phyloP scores from a whole-genome alignment of 2,113 vertebrate species.

The Monopterus albus region DNA sequence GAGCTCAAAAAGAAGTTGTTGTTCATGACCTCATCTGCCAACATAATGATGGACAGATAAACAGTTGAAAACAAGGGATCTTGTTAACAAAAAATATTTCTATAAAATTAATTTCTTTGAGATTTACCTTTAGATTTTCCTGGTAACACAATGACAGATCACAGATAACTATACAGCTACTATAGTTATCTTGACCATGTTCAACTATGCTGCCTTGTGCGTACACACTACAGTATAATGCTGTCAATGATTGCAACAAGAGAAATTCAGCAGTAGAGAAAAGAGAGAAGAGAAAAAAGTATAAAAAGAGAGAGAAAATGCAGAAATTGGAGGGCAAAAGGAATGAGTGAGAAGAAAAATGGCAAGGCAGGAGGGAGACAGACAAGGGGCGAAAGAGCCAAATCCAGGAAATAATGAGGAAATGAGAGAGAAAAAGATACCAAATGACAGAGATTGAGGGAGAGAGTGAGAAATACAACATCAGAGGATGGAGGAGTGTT shows the following conservation, averaged over 20 bases:
- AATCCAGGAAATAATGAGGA: conserved; percentile 15
- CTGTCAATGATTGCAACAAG: conserved; percentile 12
- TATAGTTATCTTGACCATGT: too few species aligned
- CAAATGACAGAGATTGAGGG: conserved; percentile 32
- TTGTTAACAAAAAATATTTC: too few species aligned
- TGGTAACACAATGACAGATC: too few species aligned
- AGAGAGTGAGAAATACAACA: conserved; percentile 6
- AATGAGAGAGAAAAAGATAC: conserved; percentile 42
- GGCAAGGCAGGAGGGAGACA: conserved; percentile 1
- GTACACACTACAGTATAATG: neutral
- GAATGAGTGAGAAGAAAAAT: conserved; percentile 10
- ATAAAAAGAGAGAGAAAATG: neutral
- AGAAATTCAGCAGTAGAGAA: neutral
- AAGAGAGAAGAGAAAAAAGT: neutral
- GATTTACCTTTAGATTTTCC: too few species aligned
- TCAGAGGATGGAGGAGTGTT: conserved; percentile 27
- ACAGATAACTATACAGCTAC: too few species aligned
- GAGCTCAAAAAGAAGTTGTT: conserved; percentile 1
- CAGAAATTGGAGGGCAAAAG: conserved; percentile 1
- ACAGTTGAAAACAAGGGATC: conserved; percentile 2
- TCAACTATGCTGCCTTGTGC: neutral
- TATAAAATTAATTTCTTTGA: too few species aligned
- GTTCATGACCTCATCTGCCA: conserved; percentile 16
- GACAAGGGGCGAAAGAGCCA: conserved; percentile 4
- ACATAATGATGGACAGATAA: conserved; percentile 32